Percentiles rank a stretch among this genome's conserved stretches.
These are phyloP conservation scores for Agonopterix arenella DNA, from an alignment of 2,888 invertebrate species.

Conservation along the genomic window DNA sequence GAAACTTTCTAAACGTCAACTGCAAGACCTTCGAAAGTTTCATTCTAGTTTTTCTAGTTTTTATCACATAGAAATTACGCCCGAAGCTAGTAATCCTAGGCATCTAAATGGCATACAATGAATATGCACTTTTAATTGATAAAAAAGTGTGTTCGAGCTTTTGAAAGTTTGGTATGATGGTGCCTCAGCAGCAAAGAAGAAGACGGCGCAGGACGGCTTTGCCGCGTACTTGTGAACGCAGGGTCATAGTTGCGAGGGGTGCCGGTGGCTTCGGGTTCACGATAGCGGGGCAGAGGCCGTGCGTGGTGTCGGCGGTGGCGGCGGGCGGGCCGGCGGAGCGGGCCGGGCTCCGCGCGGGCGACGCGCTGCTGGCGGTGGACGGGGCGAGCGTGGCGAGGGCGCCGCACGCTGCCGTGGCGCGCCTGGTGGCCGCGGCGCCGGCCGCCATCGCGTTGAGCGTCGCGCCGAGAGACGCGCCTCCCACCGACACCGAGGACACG, in stretches of 20 bases:
- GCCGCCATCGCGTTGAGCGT: slow-evolving; percentile 91
- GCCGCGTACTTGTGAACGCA: slow-evolving; percentile 79
- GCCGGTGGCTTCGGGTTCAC: slow-evolving; percentile 97
- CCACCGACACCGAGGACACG: slow-evolving; percentile 66
- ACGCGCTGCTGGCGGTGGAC: slow-evolving; percentile 94
- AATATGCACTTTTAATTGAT: too few species aligned
- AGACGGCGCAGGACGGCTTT: slow-evolving; percentile 59
- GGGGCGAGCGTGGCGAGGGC: slow-evolving; percentile 93
- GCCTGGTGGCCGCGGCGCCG: slow-evolving; percentile 90
- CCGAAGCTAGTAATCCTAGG: neutral
- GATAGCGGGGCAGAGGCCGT: slow-evolving; percentile 97
- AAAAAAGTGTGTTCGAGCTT: too few species aligned
- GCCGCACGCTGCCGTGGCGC: slow-evolving; percentile 95
- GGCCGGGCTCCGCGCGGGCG: slow-evolving; percentile 93
- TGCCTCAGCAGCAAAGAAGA: slow-evolving; percentile 67
- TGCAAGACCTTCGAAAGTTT: slow-evolving; percentile 59
- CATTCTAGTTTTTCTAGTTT: slow-evolving; percentile 68
- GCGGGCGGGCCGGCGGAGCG: slow-evolving; percentile 90
- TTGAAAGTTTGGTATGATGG: slow-evolving; percentile 33
- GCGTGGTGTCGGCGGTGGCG: slow-evolving; percentile 95
- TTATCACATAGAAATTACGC: slow-evolving; percentile 18
- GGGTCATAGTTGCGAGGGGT: slow-evolving; percentile 91
- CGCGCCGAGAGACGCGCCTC: slow-evolving; percentile 75
- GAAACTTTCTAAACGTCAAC: slow-evolving; percentile 58
- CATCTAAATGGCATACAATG: too few species aligned